These are phyloP conservation scores for Benthosema pterotum DNA, from an alignment of 2,797 vertebrate genomes.

Conservation along the genomic window DNA sequence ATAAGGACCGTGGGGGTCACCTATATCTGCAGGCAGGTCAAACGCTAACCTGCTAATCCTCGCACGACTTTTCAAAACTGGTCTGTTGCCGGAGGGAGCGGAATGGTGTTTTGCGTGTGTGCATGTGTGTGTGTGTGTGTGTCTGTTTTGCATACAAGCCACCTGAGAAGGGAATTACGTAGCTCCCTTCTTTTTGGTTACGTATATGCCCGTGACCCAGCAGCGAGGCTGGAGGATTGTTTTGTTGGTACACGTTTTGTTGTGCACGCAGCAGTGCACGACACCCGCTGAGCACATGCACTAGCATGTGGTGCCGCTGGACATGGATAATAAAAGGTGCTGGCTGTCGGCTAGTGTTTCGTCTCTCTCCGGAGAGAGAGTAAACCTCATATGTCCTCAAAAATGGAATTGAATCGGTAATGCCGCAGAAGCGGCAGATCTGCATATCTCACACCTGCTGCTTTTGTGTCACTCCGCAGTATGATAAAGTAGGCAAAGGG, in stretches of 20 bases:
- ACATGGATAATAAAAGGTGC: slow-evolving; percentile 45
- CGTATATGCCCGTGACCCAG: too few relatives aligned
- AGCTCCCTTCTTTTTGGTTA: not conserved
- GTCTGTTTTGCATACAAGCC: slow-evolving; percentile 20
- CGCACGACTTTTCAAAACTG: slow-evolving; percentile 41
- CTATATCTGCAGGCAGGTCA: slow-evolving; percentile 65
- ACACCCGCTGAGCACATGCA: slow-evolving; percentile 39
- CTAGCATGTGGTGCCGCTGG: slow-evolving; percentile 12
- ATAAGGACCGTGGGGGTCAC: slow-evolving; percentile 59
- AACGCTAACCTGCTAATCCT: slow-evolving; percentile 71
- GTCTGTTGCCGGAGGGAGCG: slow-evolving; percentile 24
- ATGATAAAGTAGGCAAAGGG: too few relatives aligned
- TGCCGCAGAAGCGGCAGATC: too few relatives aligned
- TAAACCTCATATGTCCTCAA: too few relatives aligned
- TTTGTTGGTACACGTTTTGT: too few relatives aligned
- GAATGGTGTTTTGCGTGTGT: too few relatives aligned
- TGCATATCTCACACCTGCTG: too few relatives aligned
- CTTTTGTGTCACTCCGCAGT: too few relatives aligned
- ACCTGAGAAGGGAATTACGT: slow-evolving; percentile 30
- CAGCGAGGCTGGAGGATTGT: too few relatives aligned
- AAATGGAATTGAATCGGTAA: too few relatives aligned
- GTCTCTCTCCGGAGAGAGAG: too few relatives aligned
- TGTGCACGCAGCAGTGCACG: too few relatives aligned
- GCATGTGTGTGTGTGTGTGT: slow-evolving; percentile 17
- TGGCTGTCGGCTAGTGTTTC: slow-evolving; percentile 24